Evolutionary conservation across 2,113 vertebrate species (phyloP).

Genomic region (Alethe diademata): DNA sequence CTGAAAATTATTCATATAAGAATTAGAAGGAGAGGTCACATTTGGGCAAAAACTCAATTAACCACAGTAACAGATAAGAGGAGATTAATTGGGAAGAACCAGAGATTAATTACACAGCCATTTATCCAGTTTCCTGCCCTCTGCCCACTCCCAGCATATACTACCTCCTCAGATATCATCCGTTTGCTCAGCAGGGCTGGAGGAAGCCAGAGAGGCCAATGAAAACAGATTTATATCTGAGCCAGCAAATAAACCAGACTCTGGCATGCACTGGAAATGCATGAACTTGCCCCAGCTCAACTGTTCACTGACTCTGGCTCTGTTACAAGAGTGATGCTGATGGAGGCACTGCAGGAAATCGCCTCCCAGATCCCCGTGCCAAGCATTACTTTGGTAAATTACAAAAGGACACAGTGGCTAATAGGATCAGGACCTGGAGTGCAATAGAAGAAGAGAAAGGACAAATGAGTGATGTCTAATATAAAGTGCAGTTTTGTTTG

Average conservation of each 20-base stretch:
- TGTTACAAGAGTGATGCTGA: neutral
- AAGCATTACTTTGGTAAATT: slow-evolving; percentile 35
- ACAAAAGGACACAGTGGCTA: slow-evolving; percentile 44
- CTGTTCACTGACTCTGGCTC: neutral
- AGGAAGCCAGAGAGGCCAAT: neutral
- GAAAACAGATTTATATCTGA: neutral
- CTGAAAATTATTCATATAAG: neutral
- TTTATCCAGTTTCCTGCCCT: neutral
- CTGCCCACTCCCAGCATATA: neutral
- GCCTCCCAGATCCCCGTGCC: neutral
- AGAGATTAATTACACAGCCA: neutral
- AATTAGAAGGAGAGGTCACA: neutral
- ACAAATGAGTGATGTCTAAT: slow-evolving; percentile 32
- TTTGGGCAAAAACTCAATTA: neutral
- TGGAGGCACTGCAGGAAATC: neutral
- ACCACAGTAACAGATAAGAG: neutral
- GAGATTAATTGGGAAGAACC: neutral
- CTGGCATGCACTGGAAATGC: neutral
- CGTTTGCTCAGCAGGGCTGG: neutral
- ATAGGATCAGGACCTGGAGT: slow-evolving; percentile 38
- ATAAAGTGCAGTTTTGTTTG: slow-evolving; percentile 47
- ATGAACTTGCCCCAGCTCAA: neutral
- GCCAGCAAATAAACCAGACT: neutral
- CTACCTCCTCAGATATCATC: neutral
- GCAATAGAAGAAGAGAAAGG: slow-evolving; percentile 12